Evolutionary conservation across 2,797 vertebrate species (phyloP), one percentile per base, ranked within the genome.

Genomic region (Caiman crocodilus): DNA sequence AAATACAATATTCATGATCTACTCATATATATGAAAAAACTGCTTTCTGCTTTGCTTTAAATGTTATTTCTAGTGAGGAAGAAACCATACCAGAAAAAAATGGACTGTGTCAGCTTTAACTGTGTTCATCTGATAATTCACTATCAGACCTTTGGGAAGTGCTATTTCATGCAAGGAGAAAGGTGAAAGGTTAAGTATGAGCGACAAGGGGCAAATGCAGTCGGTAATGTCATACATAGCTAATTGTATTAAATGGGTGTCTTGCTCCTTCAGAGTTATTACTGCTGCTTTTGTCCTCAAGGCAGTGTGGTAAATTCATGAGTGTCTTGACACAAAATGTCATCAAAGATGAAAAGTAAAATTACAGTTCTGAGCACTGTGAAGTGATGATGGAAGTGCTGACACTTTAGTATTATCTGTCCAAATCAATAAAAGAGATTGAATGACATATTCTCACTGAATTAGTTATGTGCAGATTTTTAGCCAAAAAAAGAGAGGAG

Each of bases 61-160:
- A 79, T 74, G 79, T 75, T 65, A 75, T 92, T 93, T 86, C 57
- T 93, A 6, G 30, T 55, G 69, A 69, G 71, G 20, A 80, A 92
- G 92, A 94, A 82, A 80, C 74, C 74, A 82, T 92, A 60, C 32
- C 79, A 94, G 90, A 93, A 89, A 91, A 42, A 91, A 94, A 88
- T 50, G 73, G 55, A 56, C 74, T 76, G 58, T 87, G 71, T 91
- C 88, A 96, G 88, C 75, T 61, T 83, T 79, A 87, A 58, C 82
- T 93, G 83, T 85, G 91, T 91, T 88, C 88, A 65, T 85, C 94
- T 87, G 82, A 76, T 83, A 75, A 59, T 3, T 2, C 75, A 3
- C 4, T 87, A 88, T 69, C 57, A 65, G 57, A 16, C 76, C 87
- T 77, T 92, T 92, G 56, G 91, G 88, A 92, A 89, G 35, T 67